phyloP scores from a whole-genome alignment of 2,113 vertebrate genomes.

The Nyctibius bracteatus region DNA sequence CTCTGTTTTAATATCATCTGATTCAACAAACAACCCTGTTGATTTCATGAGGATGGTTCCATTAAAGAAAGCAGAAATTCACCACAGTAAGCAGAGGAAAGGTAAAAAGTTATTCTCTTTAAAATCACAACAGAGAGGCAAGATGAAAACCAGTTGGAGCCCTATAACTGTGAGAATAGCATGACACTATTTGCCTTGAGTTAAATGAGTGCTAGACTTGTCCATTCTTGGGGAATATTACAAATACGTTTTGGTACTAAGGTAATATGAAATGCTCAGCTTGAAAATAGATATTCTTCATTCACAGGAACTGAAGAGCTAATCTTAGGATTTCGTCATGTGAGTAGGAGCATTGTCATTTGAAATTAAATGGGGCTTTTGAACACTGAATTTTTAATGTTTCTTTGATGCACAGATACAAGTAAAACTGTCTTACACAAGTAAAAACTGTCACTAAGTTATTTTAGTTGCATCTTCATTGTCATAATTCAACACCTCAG shows the following conservation, averaged over 20 bases:
- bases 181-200: not conserved
- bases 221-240: not conserved
- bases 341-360: conserved; percentile 30
- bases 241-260: not conserved
- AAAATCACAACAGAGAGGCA: not conserved
- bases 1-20: conserved; percentile 8
- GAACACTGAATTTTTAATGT: conserved; percentile 10
- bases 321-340: conserved; percentile 17
- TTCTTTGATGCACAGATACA: not conserved
- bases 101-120: not conserved
- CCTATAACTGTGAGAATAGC: not conserved
- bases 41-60: not conserved
- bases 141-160: not conserved
- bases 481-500: not conserved
- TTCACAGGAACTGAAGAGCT: not conserved
- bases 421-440: not conserved
- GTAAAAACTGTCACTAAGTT: not conserved
- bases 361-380: conserved; percentile 46
- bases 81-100: not conserved
- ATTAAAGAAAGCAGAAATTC: conserved; percentile 9
- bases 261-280: not conserved
- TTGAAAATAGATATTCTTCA: conserved; percentile 22
- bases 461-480: conserved; percentile 28
- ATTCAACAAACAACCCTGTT: conserved; percentile 24
- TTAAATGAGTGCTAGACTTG: not conserved